phyloP scores from a whole-genome alignment of 1,140 invertebrate species.

The Antheraea mylitta region DNA sequence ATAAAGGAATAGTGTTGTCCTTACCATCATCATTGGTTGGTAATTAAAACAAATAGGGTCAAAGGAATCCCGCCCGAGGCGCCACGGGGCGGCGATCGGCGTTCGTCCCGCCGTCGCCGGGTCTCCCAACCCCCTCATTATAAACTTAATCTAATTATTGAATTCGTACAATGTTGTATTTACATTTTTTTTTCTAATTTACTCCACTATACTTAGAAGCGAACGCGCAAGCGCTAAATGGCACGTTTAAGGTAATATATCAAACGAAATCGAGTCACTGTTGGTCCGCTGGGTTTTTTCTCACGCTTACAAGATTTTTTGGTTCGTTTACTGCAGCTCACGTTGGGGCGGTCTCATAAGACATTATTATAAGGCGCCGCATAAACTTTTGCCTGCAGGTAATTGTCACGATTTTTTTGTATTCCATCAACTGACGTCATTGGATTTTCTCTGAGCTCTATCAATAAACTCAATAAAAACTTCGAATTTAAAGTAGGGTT shows the following conservation, averaged over 20 bases:
- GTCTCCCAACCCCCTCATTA: slow-evolving; percentile 67
- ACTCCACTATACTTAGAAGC: slow-evolving; percentile 72
- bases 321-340: slow-evolving; percentile 22
- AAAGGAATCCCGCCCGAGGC: slow-evolving; percentile 65
- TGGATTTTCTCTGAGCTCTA: not conserved
- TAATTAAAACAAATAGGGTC: slow-evolving; percentile 79
- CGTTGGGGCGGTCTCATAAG: slow-evolving; percentile 37
- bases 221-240: slow-evolving; percentile 75
- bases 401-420: slow-evolving; percentile 57
- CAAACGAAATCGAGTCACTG: slow-evolving; percentile 67
- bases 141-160: slow-evolving; percentile 78
- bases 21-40: slow-evolving; percentile 67
- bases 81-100: slow-evolving; percentile 60
- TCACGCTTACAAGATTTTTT: slow-evolving; percentile 56
- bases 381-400: slow-evolving; percentile 60
- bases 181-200: slow-evolving; percentile 76
- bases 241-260: slow-evolving; percentile 76
- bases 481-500: too few relatives aligned
- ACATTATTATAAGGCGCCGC: slow-evolving; percentile 55
- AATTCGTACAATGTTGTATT: slow-evolving; percentile 78
- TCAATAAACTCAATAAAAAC: not conserved
- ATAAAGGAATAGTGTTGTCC: slow-evolving; percentile 66
- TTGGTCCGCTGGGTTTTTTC: slow-evolving; percentile 52
- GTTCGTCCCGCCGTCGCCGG: slow-evolving; percentile 67
- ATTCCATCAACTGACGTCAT: slow-evolving; percentile 25